These are phyloP conservation scores for Aricia agestis DNA, from an alignment of 1,140 invertebrate species.

Conservation along the genomic window DNA sequence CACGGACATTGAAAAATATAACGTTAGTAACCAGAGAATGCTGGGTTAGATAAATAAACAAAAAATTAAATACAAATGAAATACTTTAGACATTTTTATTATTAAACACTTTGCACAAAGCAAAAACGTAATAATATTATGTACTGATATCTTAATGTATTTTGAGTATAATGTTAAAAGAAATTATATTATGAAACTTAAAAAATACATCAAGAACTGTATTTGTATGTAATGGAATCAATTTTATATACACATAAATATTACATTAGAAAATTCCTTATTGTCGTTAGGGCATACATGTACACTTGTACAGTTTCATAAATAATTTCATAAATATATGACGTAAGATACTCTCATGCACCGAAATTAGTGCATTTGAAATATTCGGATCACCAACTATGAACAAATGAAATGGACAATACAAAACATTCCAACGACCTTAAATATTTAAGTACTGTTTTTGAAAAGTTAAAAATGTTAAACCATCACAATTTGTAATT, in stretches of 20 bases:
- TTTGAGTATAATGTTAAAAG: slow-evolving; percentile 24
- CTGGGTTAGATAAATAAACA: too few species aligned
- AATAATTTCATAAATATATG: background rate
- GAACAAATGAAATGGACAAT: background rate
- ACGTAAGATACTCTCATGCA: slow-evolving; percentile 4
- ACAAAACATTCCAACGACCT: background rate
- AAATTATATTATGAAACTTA: background rate
- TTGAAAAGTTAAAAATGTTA: background rate
- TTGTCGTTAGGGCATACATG: slow-evolving; percentile 14
- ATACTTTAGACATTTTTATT: too few species aligned
- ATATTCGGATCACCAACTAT: slow-evolving; percentile 8
- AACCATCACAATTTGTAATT: slow-evolving; percentile 6
- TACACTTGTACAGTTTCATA: slow-evolving; percentile 2
- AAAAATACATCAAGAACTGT: background rate
- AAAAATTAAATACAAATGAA: too few species aligned
- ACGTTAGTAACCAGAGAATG: too few species aligned
- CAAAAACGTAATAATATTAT: too few species aligned
- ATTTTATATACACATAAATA: slow-evolving; percentile 11
- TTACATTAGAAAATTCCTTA: slow-evolving; percentile 5
- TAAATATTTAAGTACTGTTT: background rate
- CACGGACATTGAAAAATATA: too few species aligned
- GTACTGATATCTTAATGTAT: slow-evolving; percentile 23
- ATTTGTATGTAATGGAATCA: slow-evolving; percentile 11
- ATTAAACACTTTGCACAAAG: too few species aligned
- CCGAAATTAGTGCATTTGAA: background rate